phyloP scores from a whole-genome alignment of 2,113 vertebrate genomes.

The Bubo bubo region DNA sequence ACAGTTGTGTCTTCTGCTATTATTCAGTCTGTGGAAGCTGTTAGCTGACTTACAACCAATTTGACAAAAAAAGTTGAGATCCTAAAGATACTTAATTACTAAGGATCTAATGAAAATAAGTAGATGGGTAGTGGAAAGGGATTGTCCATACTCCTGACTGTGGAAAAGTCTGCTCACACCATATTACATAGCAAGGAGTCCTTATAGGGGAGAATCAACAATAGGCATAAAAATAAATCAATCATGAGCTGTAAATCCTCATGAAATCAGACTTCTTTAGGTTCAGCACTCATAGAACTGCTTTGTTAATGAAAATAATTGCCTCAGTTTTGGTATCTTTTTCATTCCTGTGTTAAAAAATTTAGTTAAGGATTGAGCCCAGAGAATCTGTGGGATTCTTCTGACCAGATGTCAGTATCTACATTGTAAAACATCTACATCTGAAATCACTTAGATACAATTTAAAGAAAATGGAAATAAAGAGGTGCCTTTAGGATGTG shows the following conservation, averaged over 20 bases:
- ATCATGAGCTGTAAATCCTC: not conserved
- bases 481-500: not conserved
- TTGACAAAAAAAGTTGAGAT: not conserved
- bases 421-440: not conserved
- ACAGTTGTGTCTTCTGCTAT: not conserved
- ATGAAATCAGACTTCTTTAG: not conserved
- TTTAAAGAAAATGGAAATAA: constrained; percentile 1
- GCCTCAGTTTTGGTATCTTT: not conserved
- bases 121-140: not conserved
- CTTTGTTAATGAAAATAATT: not conserved
- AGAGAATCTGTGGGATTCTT: not conserved
- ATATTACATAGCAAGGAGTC: not conserved
- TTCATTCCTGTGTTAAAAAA: not conserved
- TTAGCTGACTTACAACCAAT: not conserved
- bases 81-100: not conserved
- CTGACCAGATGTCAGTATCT: not conserved
- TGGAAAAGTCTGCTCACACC: not conserved
- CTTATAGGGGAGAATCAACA: not conserved
- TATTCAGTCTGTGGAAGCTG: not conserved
- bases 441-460: not conserved
- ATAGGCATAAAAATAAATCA: not conserved
- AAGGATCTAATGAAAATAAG: not conserved
- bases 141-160: not conserved
- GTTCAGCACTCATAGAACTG: not conserved
- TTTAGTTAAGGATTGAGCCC: not conserved